Base-by-base conservation (phyloP, 2,797 vertebrate species). In the Alfaro cultratus region DNA sequence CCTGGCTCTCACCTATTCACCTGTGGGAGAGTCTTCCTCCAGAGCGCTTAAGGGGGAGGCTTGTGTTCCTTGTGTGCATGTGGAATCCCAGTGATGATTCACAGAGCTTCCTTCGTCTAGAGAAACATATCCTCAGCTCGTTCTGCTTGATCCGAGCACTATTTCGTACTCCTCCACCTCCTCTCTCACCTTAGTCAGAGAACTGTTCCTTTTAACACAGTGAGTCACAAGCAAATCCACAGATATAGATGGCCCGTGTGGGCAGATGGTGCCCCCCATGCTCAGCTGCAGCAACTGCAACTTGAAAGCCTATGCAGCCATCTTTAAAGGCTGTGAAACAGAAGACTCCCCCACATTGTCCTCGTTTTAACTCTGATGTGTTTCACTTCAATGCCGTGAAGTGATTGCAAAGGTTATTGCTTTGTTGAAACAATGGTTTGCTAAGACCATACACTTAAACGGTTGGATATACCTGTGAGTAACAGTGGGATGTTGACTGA, bases 81-180 rank as follows among this genome's bases (percentile, higher is more conserved):
- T 67, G 90, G 90, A 83, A 93, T 93, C 86, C 92, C 90, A 86
- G 46, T 7, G 21, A 89, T 95, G 94, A 95, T 82, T 95, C 94
- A 95, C 43, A 18, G 7, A 75, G 76, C 85, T 85, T 64, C 57
- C 75, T 75, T 74, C 79, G 73, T 90, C 76, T 89, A 47, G 0
- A 87, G 83, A 82, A 88, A 89, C 78, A 85, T 86, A 82, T 87
- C 67, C 80, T 88, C 68, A 76, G 77, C 77, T 87, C 75, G 77
- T 84, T 85, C 78, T 74, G 80, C 86, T 81, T 64, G 77, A 89
- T 80, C 79, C 11, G 8, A 83, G 76, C 79, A 81, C 76, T 75
- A 80, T 89, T 91, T 93, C 85, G 79, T 91, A 91, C 88, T 93
- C 87, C 88, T 88, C 92, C 89, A 86, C 87, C 87, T 89, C 89